Evolutionary conservation across 2,797 vertebrate genomes (phyloP).

Genomic region (Ctenopoma multispine): DNA sequence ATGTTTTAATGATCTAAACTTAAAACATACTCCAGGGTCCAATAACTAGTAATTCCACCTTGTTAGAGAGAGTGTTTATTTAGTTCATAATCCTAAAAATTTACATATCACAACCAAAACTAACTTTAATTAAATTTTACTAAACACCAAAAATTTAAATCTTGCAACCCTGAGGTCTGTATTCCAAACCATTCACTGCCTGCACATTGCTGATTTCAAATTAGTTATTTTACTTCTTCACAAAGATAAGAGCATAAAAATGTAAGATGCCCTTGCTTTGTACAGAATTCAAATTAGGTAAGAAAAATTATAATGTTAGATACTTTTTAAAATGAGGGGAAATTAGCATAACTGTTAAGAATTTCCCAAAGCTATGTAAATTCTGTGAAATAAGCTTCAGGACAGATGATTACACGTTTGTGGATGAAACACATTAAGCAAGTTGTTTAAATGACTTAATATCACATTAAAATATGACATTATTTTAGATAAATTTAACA

Average conservation of each 20-base stretch:
- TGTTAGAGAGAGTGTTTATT: constrained; percentile 28
- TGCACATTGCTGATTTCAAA: constrained; percentile 33
- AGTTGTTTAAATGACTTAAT: constrained; percentile 15
- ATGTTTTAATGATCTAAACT: constrained; percentile 36
- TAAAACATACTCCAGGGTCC: constrained; percentile 28
- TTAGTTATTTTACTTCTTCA: constrained; percentile 18
- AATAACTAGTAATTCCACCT: constrained; percentile 26
- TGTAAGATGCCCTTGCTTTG: constrained; percentile 15
- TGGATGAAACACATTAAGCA: constrained; percentile 25
- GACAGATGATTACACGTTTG: constrained; percentile 31
- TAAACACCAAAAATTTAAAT: constrained; percentile 28
- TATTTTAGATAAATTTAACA: constrained; percentile 20
- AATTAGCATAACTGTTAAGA: constrained; percentile 34
- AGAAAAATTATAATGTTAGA: constrained; percentile 21
- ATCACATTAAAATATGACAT: constrained; percentile 6
- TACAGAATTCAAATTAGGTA: constrained; percentile 41
- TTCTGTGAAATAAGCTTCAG: constrained; percentile 37
- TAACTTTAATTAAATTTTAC: constrained; percentile 42
- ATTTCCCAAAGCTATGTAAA: constrained; percentile 43
- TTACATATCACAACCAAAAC: constrained; percentile 43
- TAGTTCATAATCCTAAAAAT: constrained; percentile 34
- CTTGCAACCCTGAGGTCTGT: constrained; percentile 33
- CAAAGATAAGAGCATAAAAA: constrained; percentile 34
- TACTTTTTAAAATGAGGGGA: constrained; percentile 6
- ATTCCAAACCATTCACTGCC: constrained; percentile 30